Evolutionary conservation across 1,140 invertebrate species (phyloP).

Genomic region (Lepidurus packardi): DNA sequence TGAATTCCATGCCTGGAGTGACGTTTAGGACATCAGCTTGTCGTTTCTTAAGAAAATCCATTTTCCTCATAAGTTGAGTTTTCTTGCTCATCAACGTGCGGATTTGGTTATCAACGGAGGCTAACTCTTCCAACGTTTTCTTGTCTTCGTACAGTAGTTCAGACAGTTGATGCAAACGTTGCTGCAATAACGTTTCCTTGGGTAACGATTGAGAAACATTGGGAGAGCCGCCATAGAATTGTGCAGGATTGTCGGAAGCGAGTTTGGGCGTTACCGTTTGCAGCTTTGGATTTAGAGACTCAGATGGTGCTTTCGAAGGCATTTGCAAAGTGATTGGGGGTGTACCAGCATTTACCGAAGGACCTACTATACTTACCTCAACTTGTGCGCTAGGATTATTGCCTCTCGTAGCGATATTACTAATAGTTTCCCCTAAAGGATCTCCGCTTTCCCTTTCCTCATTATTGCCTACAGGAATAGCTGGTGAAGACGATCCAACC

Average conservation of each 20-base stretch:
- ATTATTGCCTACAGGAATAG: not conserved
- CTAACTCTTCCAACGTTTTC: slow-evolving; percentile 1
- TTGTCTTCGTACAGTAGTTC: not conserved
- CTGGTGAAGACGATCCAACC: not conserved
- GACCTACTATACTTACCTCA: not conserved
- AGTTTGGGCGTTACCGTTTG: not conserved
- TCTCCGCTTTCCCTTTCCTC: not conserved
- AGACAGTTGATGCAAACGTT: not conserved
- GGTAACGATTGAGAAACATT: not conserved
- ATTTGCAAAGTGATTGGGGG: not conserved
- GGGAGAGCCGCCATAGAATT: not conserved
- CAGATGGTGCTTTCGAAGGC: not conserved
- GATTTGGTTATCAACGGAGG: not conserved
- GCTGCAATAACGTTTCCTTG: not conserved
- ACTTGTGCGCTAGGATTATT: not conserved
- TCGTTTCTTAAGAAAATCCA: not conserved
- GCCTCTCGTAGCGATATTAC: not conserved
- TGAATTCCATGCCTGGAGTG: not conserved
- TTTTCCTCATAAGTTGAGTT: not conserved
- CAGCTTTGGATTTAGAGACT: not conserved
- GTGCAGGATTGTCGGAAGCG: not conserved
- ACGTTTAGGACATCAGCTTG: not conserved
- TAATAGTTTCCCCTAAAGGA: not conserved
- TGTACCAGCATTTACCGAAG: not conserved
- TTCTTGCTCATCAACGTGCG: not conserved